phyloP scores from a whole-genome alignment of 2,113 vertebrate genomes.

The Bujurquina vittata region DNA sequence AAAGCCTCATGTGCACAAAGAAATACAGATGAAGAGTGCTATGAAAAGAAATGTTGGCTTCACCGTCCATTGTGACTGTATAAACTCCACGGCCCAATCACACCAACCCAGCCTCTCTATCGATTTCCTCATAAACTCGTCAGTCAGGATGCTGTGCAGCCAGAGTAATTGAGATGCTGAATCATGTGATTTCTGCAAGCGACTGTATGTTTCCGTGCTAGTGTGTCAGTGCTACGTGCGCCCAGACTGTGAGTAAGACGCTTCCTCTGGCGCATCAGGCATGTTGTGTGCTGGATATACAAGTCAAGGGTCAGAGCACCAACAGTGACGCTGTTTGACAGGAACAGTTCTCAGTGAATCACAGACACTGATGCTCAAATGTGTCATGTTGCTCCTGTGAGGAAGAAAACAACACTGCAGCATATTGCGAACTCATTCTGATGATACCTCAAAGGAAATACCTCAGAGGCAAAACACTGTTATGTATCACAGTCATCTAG shows the following conservation, averaged over 20 bases:
- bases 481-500: background rate
- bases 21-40: background rate
- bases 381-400: constrained; percentile 14
- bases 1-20: background rate
- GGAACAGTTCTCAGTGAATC: constrained; percentile 49
- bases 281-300: background rate
- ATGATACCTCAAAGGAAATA: constrained; percentile 4
- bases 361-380: background rate
- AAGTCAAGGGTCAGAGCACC: constrained; percentile 39
- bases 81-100: constrained; percentile 4
- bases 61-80: background rate
- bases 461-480: background rate
- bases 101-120: constrained; percentile 19
- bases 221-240: background rate
- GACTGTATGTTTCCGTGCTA: constrained; percentile 20
- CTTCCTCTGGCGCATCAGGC: constrained; percentile 3
- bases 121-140: constrained; percentile 50
- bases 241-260: constrained; percentile 19
- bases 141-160: constrained; percentile 30
- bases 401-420: constrained; percentile 12
- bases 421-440: constrained; percentile 18
- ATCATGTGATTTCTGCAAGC: constrained; percentile 30
- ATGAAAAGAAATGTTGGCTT: background rate
- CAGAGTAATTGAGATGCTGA: constrained; percentile 43
- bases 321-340: constrained; percentile 42